These are phyloP conservation scores for Schlechtendalia chinensis DNA, from an alignment of 1,140 invertebrate genomes.

Conservation along the genomic window DNA sequence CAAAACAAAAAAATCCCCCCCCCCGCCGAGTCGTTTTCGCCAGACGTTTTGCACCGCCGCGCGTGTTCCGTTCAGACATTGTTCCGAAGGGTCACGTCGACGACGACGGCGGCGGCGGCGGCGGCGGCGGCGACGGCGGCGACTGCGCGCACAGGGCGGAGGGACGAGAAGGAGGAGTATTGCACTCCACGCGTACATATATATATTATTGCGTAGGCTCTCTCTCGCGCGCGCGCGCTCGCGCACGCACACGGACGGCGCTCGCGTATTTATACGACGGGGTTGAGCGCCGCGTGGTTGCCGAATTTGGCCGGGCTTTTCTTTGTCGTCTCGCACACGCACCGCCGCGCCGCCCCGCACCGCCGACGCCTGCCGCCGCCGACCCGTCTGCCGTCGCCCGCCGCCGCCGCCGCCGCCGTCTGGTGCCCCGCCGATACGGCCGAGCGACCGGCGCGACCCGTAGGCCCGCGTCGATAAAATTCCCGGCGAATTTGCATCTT, in stretches of 20 bases:
- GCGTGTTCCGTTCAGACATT: background rate
- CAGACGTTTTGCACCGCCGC: too few relatives aligned
- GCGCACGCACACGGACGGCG: too few relatives aligned
- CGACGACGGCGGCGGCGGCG: too few relatives aligned
- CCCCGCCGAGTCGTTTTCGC: too few relatives aligned
- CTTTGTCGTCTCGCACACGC: slow-evolving; percentile 51
- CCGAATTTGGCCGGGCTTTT: slow-evolving; percentile 47
- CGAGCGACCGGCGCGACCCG: slow-evolving; percentile 22
- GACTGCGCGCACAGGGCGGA: too few relatives aligned
- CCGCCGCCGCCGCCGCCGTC: slow-evolving; percentile 52
- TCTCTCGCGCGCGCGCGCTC: too few relatives aligned
- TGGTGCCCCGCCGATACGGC: slow-evolving; percentile 43
- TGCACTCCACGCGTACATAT: too few relatives aligned
- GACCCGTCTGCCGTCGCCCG: slow-evolving; percentile 52
- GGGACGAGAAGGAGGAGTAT: background rate
- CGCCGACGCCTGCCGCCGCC: slow-evolving; percentile 53
- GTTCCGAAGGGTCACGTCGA: slow-evolving; percentile 8
- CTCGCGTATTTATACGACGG: background rate
- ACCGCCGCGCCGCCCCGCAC: slow-evolving; percentile 55
- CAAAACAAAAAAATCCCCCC: too few relatives aligned
- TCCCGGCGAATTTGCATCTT: slow-evolving; percentile 49
- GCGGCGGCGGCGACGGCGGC: too few relatives aligned
- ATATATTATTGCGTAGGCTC: background rate
- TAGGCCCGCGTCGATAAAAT: slow-evolving; percentile 49
- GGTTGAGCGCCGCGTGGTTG: slow-evolving; percentile 37